These are phyloP conservation scores for Tokudaia muenninki DNA, from an alignment of 2,797 vertebrate species.

Conservation along the genomic window DNA sequence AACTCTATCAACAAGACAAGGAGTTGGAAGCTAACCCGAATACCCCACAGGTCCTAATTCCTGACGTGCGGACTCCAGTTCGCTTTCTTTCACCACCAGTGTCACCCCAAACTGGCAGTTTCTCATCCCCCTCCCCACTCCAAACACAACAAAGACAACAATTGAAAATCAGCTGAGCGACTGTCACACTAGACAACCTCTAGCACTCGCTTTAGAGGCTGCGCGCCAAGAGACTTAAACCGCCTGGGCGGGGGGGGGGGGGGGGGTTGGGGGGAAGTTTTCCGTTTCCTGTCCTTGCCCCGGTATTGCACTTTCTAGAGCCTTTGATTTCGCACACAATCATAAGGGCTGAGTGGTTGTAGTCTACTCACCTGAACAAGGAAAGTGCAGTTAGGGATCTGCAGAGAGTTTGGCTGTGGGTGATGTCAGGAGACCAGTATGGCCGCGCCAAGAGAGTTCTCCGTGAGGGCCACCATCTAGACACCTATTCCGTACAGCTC, in stretches of 20 bases:
- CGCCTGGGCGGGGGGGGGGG: neutral
- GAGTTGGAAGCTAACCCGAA: conserved; percentile 26
- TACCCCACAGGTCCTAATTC: neutral
- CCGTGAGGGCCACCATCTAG: conserved; percentile 11
- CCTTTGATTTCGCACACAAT: conserved; percentile 12
- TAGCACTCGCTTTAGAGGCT: neutral
- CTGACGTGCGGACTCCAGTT: neutral
- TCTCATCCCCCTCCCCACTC: neutral
- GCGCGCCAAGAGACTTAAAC: conserved; percentile 58
- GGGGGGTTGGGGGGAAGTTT: neutral
- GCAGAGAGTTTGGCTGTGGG: neutral
- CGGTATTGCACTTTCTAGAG: neutral
- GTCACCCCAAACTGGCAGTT: neutral
- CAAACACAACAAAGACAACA: conserved; percentile 64
- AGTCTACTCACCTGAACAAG: conserved; percentile 60
- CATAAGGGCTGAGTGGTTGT: neutral
- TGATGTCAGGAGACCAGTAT: neutral
- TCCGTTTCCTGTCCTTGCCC: conserved; percentile 48
- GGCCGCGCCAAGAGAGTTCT: neutral
- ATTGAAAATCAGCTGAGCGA: conserved; percentile 54
- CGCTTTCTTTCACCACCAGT: neutral
- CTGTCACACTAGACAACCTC: conserved; percentile 35
- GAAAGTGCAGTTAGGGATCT: neutral
- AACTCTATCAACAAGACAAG: conserved; percentile 25
- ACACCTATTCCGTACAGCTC: conserved; percentile 62